Conservation (phyloP, 2,888 invertebrate genomes). For the Syrphus vitripennis region DNA sequence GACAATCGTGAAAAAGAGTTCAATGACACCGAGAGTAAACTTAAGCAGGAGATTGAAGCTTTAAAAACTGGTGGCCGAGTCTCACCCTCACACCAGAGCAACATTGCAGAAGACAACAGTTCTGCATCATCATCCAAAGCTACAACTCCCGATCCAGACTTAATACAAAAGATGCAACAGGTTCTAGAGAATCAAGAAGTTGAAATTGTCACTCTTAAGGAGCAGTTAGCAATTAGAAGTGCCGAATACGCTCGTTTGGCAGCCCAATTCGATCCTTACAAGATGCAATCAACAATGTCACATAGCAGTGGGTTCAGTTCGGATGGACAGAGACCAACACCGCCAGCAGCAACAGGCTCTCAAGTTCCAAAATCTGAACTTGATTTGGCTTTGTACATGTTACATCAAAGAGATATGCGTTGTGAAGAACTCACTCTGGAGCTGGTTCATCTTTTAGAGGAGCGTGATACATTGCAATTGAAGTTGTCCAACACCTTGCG, state of each 20-base stretch:
- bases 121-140: conserved; percentile 72
- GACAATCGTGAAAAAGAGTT: conserved; percentile 85
- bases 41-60: conserved; percentile 82
- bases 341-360: conserved; percentile 21
- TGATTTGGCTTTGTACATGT: conserved; percentile 91
- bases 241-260: conserved; percentile 83
- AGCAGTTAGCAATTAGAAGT: conserved; percentile 84
- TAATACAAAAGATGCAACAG: conserved; percentile 79
- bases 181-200: conserved; percentile 87
- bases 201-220: conserved; percentile 88
- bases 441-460: conserved; percentile 90
- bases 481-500: conserved; percentile 91
- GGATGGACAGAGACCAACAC: conserved; percentile 38
- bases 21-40: conserved; percentile 82
- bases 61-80: conserved; percentile 76
- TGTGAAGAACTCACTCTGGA: conserved; percentile 94
- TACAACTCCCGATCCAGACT: conserved; percentile 73
- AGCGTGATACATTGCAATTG: conserved; percentile 91
- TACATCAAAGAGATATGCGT: conserved; percentile 92
- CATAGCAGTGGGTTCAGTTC: conserved; percentile 72
- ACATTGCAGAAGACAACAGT: conserved; percentile 20
- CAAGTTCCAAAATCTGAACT: conserved; percentile 84
- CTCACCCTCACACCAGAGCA: conserved; percentile 34
- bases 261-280: conserved; percentile 80
- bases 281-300: conserved; percentile 76